These are phyloP conservation scores for Anastatus disparis DNA, from an alignment of 1,140 invertebrate genomes.

Conservation along the genomic window DNA sequence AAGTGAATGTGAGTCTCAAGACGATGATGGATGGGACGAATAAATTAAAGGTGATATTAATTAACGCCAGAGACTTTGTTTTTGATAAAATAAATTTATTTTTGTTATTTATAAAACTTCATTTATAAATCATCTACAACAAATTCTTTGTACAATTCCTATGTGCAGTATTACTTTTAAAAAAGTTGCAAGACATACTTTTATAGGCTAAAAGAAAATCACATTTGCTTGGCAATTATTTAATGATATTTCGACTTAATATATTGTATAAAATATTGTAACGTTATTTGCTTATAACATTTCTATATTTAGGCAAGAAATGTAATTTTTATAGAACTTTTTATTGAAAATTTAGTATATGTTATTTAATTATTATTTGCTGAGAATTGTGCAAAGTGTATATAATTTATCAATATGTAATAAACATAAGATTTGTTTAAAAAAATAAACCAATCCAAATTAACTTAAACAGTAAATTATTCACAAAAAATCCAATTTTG, in stretches of 20 bases:
- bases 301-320: neutral
- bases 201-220: neutral
- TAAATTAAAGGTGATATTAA: constrained; percentile 42
- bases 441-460: constrained; percentile 8
- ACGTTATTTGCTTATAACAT: too few relatives aligned
- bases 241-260: neutral
- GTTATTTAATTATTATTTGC: too few relatives aligned
- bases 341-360: too few relatives aligned
- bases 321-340: neutral
- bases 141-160: constrained; percentile 26
- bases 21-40: constrained; percentile 63
- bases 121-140: constrained; percentile 9
- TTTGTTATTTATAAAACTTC: constrained; percentile 15
- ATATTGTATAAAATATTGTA: constrained; percentile 1
- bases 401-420: too few relatives aligned
- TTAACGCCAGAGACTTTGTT: neutral
- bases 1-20: constrained; percentile 63
- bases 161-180: constrained; percentile 18
- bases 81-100: constrained; percentile 36
- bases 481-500: neutral
- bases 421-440: too few relatives aligned
- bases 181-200: neutral
- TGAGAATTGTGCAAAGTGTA: too few relatives aligned
- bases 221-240: constrained; percentile 2
- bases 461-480: neutral